phyloP scores from a whole-genome alignment of 2,888 invertebrate genomes.

The Nebria brevicollis region DNA sequence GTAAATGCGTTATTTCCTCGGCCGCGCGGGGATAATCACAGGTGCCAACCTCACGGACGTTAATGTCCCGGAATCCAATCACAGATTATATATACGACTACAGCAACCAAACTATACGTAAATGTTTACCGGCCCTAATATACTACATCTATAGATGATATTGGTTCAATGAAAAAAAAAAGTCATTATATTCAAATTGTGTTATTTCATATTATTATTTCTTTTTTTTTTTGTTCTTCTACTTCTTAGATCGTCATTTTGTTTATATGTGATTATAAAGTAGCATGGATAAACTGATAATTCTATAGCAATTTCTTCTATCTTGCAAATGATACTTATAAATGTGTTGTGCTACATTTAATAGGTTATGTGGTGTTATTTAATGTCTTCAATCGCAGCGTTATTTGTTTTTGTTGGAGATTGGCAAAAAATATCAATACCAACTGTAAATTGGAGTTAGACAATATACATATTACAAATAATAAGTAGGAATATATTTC shows the following conservation, averaged over 20 bases:
- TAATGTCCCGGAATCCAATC: conserved; percentile 24
- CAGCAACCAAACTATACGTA: neutral
- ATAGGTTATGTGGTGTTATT: too few species aligned
- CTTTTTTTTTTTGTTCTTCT: neutral
- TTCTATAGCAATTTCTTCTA: neutral
- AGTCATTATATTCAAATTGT: neutral
- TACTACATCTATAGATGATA: neutral
- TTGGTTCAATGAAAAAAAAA: conserved; percentile 6
- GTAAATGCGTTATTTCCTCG: conserved; percentile 29
- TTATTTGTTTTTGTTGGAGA: too few species aligned
- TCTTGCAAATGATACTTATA: neutral
- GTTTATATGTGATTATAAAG: conserved; percentile 9
- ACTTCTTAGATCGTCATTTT: neutral
- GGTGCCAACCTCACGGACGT: conserved; percentile 22
- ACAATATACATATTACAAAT: too few species aligned
- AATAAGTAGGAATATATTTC: too few species aligned
- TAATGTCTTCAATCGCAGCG: too few species aligned
- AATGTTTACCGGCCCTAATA: neutral
- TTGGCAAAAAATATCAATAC: too few species aligned
- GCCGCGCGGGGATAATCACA: conserved; percentile 20
- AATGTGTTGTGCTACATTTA: too few species aligned
- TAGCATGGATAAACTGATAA: conserved; percentile 11
- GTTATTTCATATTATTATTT: neutral
- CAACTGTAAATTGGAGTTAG: too few species aligned
- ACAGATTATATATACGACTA: conserved; percentile 12